Percentiles rank a stretch among this genome's conserved stretches.
Conservation (phyloP, 2,113 vertebrate genomes). For the Phalacrocorax aristotelis region DNA sequence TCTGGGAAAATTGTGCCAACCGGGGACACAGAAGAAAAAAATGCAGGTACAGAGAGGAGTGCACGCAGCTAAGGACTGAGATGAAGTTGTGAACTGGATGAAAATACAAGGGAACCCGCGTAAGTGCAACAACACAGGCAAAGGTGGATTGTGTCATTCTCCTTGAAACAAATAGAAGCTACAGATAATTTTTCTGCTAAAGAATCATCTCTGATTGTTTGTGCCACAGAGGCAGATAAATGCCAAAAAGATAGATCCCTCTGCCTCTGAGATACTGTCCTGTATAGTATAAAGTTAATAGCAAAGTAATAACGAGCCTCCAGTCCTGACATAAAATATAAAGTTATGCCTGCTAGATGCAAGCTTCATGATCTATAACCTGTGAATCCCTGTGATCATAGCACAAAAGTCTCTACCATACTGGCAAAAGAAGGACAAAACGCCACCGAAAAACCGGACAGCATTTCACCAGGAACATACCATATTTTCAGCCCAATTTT, state of each 20-base stretch:
- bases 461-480: neutral
- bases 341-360: conserved; percentile 72
- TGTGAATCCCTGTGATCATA: conserved; percentile 41
- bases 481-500: conserved; percentile 2
- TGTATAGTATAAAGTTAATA: conserved; percentile 77
- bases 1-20: conserved; percentile 57
- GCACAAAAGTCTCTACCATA: neutral
- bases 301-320: conserved; percentile 77
- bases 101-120: conserved; percentile 27
- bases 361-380: conserved; percentile 70
- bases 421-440: conserved; percentile 31
- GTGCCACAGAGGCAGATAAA: conserved; percentile 77
- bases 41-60: conserved; percentile 2
- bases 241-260: conserved; percentile 77
- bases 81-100: neutral
- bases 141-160: conserved; percentile 62
- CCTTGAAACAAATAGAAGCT: conserved; percentile 66
- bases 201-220: conserved; percentile 77
- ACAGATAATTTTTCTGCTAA: conserved; percentile 74
- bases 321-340: conserved; percentile 80
- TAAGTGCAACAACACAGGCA: conserved; percentile 5
- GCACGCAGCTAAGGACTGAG: neutral
- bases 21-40: conserved; percentile 15
- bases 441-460: neutral
- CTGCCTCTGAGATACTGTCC: conserved; percentile 77